A percentile compares a stretch with the other conserved stretches of the same genome.
phyloP scores from a whole-genome alignment of 2,888 invertebrate genomes.

The Amorpha juglandis region DNA sequence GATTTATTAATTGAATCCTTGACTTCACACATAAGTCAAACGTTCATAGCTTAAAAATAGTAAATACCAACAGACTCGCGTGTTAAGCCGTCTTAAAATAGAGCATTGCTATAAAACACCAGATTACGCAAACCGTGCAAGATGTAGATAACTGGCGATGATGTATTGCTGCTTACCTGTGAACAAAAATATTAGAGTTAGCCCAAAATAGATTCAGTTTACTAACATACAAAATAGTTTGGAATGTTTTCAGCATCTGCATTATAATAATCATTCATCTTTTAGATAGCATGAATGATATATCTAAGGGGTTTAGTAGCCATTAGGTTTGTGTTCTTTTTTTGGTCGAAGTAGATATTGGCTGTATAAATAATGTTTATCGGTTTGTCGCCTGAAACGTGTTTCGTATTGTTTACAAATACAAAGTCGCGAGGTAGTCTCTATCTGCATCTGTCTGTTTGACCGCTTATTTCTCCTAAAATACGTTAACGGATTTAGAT shows the following conservation, averaged over 20 bases:
- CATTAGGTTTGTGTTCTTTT: neutral
- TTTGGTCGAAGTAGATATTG: no score
- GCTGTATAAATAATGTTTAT: no score
- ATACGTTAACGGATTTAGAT: no score
- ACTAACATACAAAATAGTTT: slow-evolving; percentile 1
- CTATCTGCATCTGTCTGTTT: no score
- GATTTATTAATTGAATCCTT: neutral
- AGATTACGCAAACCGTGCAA: slow-evolving; percentile 16
- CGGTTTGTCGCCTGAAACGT: no score
- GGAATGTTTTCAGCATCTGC: neutral
- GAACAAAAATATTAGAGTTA: slow-evolving; percentile 19
- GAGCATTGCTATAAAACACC: slow-evolving; percentile 10
- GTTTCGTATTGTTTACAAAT: no score
- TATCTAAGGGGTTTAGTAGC: neutral
- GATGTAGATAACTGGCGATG: slow-evolving; percentile 3
- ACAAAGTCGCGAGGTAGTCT: no score
- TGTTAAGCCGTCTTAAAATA: slow-evolving; percentile 13
- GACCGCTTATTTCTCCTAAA: no score
- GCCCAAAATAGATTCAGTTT: slow-evolving; percentile 8
- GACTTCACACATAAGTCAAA: slow-evolving; percentile 6
- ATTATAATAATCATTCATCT: neutral
- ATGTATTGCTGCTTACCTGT: slow-evolving; percentile 7
- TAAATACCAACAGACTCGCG: neutral
- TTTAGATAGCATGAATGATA: neutral
- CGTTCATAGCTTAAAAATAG: neutral